Percentiles rank a stretch among this genome's conserved stretches.
Conservation (phyloP, 2,113 vertebrate species). For the Pomatorhinus ruficollis region DNA sequence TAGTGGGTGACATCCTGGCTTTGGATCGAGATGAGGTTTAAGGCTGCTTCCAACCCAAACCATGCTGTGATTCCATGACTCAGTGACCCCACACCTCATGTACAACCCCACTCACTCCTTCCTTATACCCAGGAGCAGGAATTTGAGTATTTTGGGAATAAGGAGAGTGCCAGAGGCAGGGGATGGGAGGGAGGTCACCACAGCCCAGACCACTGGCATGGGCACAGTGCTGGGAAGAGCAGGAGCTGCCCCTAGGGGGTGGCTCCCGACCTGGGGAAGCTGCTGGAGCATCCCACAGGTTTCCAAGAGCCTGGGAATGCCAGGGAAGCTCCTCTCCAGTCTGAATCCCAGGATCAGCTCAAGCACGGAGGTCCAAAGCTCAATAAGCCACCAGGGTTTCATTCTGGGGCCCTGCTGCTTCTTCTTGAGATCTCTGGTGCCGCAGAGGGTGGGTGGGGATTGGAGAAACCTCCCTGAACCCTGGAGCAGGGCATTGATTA, state of each 20-base stretch:
- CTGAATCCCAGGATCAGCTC: not conserved
- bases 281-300: not conserved
- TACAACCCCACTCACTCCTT: not conserved
- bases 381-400: not conserved
- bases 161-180: not conserved
- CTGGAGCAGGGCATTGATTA: slow-evolving; percentile 10
- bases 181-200: not conserved
- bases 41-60: not conserved
- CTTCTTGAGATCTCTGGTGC: not conserved
- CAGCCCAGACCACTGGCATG: not conserved
- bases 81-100: not conserved
- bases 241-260: not conserved
- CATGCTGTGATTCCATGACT: not conserved
- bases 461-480: not conserved
- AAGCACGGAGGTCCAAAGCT: not conserved
- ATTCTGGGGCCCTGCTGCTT: not conserved
- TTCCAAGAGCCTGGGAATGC: not conserved
- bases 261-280: not conserved
- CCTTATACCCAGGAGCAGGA: not conserved
- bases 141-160: not conserved
- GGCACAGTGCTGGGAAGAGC: not conserved
- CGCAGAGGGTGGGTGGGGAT: not conserved
- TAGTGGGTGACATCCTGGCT: fast-evolving
- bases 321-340: not conserved
- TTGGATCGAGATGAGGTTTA: not conserved